Conservation (phyloP, 2,113 vertebrate species). For the Callocephalon fimbriatum region DNA sequence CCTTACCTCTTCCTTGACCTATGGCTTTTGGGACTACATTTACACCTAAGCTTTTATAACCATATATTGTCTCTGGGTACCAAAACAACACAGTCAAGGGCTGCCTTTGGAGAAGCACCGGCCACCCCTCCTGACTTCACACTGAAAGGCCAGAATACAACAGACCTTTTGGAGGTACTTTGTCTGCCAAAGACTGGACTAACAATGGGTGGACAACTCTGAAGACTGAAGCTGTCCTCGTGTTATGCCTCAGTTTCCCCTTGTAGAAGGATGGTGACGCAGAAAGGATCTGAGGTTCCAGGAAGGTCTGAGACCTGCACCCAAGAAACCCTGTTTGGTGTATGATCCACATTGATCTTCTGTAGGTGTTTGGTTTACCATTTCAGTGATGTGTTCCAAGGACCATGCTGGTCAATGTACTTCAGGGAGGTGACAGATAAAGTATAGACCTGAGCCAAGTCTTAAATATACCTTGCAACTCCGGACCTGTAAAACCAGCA, state of each 20-base stretch:
- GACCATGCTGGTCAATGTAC: accelerated
- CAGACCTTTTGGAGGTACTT: neutral
- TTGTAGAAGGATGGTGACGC: neutral
- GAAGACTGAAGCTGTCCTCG: accelerated
- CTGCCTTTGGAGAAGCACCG: neutral
- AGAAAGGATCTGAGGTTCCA: neutral
- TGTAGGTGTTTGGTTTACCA: neutral
- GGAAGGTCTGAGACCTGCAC: neutral
- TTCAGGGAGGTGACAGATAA: neutral
- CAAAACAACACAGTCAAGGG: neutral
- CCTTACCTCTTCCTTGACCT: neutral
- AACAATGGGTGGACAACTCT: neutral
- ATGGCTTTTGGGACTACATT: neutral
- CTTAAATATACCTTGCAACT: neutral
- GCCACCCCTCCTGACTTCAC: neutral
- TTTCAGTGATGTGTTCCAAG: neutral
- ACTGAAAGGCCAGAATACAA: neutral
- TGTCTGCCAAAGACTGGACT: neutral
- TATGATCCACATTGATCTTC: neutral
- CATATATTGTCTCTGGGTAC: neutral
- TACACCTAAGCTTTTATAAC: neutral
- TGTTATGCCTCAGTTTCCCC: neutral
- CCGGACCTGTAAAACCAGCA: neutral
- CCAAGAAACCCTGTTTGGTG: neutral
- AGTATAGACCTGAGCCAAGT: neutral